Evolutionary conservation across 2,113 vertebrate genomes (phyloP).

Genomic region (Euleptes europaea): DNA sequence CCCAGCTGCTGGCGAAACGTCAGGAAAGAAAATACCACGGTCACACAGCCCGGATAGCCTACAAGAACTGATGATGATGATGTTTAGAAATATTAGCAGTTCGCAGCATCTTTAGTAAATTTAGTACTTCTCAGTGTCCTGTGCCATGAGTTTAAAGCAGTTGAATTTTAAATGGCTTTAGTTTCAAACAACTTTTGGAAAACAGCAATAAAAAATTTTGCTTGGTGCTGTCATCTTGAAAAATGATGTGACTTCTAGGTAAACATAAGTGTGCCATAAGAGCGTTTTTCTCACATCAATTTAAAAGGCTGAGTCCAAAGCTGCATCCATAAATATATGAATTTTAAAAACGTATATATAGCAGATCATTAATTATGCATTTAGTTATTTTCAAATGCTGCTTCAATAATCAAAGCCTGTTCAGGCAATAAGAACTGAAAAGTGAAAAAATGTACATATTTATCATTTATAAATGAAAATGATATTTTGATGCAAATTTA

Average conservation of each 20-base stretch:
- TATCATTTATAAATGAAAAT: neutral
- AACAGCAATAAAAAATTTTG: conserved; percentile 53
- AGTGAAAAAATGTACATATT: neutral
- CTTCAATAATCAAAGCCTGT: conserved; percentile 30
- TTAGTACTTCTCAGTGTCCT: neutral
- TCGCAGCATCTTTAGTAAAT: fast-evolving
- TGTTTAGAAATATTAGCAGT: no score
- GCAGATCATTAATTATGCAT: conserved; percentile 60
- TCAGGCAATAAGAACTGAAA: conserved; percentile 20
- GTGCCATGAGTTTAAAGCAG: neutral
- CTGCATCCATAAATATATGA: conserved; percentile 58
- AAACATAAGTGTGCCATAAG: conserved; percentile 68
- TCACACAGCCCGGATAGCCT: no score
- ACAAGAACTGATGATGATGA: no score
- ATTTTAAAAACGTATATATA: conserved; percentile 53
- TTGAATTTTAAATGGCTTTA: conserved; percentile 5
- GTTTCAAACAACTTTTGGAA: conserved; percentile 43
- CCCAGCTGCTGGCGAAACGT: no score
- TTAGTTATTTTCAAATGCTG: conserved; percentile 28
- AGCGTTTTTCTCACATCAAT: conserved; percentile 68
- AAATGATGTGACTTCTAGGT: conserved; percentile 70
- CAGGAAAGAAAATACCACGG: no score
- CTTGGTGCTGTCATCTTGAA: conserved; percentile 68
- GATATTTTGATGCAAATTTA: neutral
- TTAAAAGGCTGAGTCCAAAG: conserved; percentile 60